Evolutionary conservation across 2,888 invertebrate species (phyloP), one percentile per base, ranked within the genome.

Genomic region (Eutolmus rufibarbis): DNA sequence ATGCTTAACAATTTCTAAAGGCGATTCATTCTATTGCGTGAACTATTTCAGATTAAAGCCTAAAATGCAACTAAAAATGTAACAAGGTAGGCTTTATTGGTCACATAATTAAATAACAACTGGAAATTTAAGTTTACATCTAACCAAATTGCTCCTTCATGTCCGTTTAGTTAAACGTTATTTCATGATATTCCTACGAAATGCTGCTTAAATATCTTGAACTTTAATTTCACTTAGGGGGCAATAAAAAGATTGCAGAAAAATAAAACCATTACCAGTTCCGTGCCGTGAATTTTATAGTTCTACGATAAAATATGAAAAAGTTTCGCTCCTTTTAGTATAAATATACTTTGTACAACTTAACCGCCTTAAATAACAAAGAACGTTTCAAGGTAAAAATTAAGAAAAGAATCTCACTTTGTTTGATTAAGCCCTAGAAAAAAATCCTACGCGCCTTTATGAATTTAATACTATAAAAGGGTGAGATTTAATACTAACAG

Each of bases 391-490:
- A 79, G 19, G 76, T 76, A 51, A 51, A 46, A 28, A n/a, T 51
- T 51, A 46, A 51, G 28, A 66, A 66, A 51, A 51, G 16, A 79
- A 79, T 79, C 79, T 79, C 79, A 31, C 46, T 31, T 51, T 16
- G 43, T 46, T 76, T 76, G 12, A 8, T 28, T 66, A 66, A 66
- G 66, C 66, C 28, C 23, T 23, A 66, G 9, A 37, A 34, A n/a
- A 76, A 78, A 28, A 31, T 51, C 5, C 51, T 79, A 79, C 23
- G 14, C 79, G 79, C 7, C 46, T 8, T 78, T 14, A 78, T 79
- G 51, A 66, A 51, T 79, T 51, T 79, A 79, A 79, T 79, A 79
- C 79, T 79, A 79, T 51, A 79, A 51, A 66, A 79, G 16, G 79
- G 51, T 79, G 79, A 79, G 51, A 46, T 79, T 51, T 79, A 79